These are phyloP conservation scores for Octomys mimax DNA, from an alignment of 2,797 vertebrate genomes.

Conservation along the genomic window DNA sequence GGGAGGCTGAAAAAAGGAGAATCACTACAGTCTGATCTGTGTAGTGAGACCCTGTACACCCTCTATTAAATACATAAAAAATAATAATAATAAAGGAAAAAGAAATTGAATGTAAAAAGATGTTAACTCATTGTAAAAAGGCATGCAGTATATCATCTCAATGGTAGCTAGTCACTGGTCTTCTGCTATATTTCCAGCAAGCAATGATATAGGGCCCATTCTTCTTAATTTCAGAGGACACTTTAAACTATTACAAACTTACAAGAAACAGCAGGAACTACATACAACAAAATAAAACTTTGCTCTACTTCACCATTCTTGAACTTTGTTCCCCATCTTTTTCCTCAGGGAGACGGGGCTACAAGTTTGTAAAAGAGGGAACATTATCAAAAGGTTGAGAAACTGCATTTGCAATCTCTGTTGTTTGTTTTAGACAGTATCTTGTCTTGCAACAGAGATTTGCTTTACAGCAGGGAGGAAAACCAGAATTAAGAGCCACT, in stretches of 20 bases:
- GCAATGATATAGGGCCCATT: neutral
- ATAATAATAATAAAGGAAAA: no score
- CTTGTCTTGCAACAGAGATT: neutral
- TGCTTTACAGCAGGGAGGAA: neutral
- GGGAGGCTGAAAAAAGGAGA: no score
- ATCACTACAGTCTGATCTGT: no score
- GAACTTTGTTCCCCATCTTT: neutral
- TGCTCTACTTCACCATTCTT: neutral
- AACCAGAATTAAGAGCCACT: neutral
- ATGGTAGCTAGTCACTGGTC: neutral
- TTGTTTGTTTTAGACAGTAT: no score
- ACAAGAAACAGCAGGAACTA: slow-evolving; percentile 30
- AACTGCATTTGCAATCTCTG: neutral
- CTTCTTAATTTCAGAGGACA: slow-evolving; percentile 4
- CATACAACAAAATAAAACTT: slow-evolving; percentile 39
- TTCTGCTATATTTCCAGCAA: neutral
- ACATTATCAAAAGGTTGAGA: neutral
- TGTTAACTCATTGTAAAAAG: slow-evolving; percentile 49
- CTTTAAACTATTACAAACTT: slow-evolving; percentile 10
- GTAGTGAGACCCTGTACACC: no score
- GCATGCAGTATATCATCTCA: neutral
- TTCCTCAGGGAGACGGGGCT: neutral
- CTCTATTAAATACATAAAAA: no score
- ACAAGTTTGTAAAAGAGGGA: neutral
- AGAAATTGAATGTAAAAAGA: neutral